Evolutionary conservation across 2,113 vertebrate genomes (phyloP), one percentile per base, ranked within the genome.

Genomic region (Sinocyclocheilus anophthalmus): DNA sequence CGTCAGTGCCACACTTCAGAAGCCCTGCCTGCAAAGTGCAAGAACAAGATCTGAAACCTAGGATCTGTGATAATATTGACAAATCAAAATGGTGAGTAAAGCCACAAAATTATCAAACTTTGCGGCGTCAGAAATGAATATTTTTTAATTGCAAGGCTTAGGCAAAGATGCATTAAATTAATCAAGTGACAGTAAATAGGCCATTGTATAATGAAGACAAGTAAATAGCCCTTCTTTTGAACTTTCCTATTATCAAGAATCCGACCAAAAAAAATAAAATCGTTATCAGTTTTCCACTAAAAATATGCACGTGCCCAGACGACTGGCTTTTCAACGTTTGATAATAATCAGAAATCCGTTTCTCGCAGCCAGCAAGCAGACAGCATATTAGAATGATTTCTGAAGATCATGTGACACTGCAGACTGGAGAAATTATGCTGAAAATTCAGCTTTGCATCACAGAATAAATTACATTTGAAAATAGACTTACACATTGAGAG

Each of bases 1-100:
- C 84, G 85, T 53, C n/a, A 24, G 20, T 18, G 72, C n/a, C 39
- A 48, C 37, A 76, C 81, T 30, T 79, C 0, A 83, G 16, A 48
- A 14, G n/a, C n/a, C n/a, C 59, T 24, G 20, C 26, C 73, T 26
- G 9, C 42, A 67, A 26, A 26, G 12, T 3, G 7, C 30, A n/a
- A 30, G 30, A 30, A 30, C 30, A 42, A 7, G 39, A 45, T 45
- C n/a, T 65, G 20, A 4, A 63, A 13, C n/a, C 11, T 14, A 55
- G 53, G 53, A 55, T 55, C 13, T 55, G n/a, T 13, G 26, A 5
- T 63, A 26, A 12, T 63, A n/a, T 24, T 63, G 59, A 63, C 3
- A 24, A 53, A 53, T 53, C 14, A 12, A 30, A 2, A 18, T 8
- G n/a, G 4, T 61, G 0, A 61, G 59, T n/a, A n/a, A n/a, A 4